phyloP scores from a whole-genome alignment of 2,888 invertebrate genomes.

The Agrilus cyanescens region DNA sequence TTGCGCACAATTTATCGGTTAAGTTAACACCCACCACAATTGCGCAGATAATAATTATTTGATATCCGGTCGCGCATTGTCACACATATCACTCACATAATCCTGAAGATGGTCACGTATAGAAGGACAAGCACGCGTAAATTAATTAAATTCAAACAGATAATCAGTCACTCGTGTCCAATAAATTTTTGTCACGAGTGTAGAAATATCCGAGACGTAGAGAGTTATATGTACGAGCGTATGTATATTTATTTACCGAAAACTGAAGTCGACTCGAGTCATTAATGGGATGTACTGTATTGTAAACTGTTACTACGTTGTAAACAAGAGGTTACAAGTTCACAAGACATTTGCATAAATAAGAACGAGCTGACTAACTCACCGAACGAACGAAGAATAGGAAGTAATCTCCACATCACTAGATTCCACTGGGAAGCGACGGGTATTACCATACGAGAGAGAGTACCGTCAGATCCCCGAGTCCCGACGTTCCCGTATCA shows the following conservation, averaged over 20 bases:
- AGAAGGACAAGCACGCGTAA: too few relatives aligned
- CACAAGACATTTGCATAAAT: conserved; percentile 13
- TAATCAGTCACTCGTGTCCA: conserved; percentile 14
- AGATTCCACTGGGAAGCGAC: conserved; percentile 18
- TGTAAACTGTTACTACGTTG: background rate
- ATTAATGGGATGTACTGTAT: too few relatives aligned
- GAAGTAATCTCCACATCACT: conserved; percentile 5
- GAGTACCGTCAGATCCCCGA: conserved; percentile 19
- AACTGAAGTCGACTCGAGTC: background rate
- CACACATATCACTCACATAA: too few relatives aligned
- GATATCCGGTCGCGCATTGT: too few relatives aligned
- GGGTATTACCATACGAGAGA: conserved; percentile 31
- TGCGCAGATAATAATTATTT: too few relatives aligned
- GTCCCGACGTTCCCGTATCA: conserved; percentile 31
- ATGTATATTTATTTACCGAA: conserved; percentile 1
- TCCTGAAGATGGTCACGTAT: too few relatives aligned
- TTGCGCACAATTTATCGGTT: too few relatives aligned
- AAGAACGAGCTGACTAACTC: conserved; percentile 10
- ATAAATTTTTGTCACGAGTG: conserved; percentile 14
- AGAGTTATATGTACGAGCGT: background rate
- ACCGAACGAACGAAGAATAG: conserved; percentile 13
- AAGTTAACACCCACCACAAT: too few relatives aligned
- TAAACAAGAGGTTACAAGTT: conserved; percentile 10
- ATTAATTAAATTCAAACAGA: background rate
- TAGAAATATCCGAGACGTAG: conserved; percentile 4